phyloP scores from a whole-genome alignment of 2,888 invertebrate genomes.

The Spodoptera exigua region DNA sequence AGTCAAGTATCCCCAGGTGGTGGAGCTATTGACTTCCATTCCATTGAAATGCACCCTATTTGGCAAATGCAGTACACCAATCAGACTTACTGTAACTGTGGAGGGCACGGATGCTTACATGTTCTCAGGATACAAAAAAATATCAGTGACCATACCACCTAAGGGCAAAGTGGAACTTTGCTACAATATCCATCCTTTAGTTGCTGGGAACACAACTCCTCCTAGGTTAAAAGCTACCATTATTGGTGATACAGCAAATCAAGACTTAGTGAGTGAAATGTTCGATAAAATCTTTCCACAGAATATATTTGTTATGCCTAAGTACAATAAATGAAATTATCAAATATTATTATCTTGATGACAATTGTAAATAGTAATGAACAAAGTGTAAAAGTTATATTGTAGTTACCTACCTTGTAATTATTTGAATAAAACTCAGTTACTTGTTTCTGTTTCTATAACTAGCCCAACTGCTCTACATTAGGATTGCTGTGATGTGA shows the following conservation, averaged over 20 bases:
- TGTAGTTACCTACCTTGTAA: constrained; percentile 81
- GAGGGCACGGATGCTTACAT: constrained; percentile 97
- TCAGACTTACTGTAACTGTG: constrained; percentile 93
- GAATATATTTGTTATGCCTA: constrained; percentile 88
- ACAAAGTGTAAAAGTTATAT: constrained; percentile 80
- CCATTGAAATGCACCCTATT: constrained; percentile 92
- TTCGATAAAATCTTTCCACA: constrained; percentile 86
- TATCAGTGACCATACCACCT: constrained; percentile 90
- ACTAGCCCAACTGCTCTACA: too few species aligned
- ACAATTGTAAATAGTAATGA: constrained; percentile 82
- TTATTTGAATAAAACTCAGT: constrained; percentile 78
- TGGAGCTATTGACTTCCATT: constrained; percentile 92
- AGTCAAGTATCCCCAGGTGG: constrained; percentile 92
- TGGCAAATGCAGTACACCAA: constrained; percentile 92
- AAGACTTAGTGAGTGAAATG: constrained; percentile 83
- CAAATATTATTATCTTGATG: constrained; percentile 62
- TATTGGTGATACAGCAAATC: constrained; percentile 78
- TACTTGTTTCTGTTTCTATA: constrained; percentile 70
- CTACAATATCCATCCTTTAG: constrained; percentile 94
- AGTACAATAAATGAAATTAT: constrained; percentile 85
- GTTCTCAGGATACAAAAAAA: constrained; percentile 98
- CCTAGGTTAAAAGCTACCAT: constrained; percentile 90
- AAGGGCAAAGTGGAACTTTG: constrained; percentile 90
- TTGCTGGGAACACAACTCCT: constrained; percentile 92
- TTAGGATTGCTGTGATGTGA: too few species aligned